A percentile compares a stretch with the other conserved stretches of the same genome.
phyloP scores from a whole-genome alignment of 2,888 invertebrate species.

The Caenorhabditis imperialis region DNA sequence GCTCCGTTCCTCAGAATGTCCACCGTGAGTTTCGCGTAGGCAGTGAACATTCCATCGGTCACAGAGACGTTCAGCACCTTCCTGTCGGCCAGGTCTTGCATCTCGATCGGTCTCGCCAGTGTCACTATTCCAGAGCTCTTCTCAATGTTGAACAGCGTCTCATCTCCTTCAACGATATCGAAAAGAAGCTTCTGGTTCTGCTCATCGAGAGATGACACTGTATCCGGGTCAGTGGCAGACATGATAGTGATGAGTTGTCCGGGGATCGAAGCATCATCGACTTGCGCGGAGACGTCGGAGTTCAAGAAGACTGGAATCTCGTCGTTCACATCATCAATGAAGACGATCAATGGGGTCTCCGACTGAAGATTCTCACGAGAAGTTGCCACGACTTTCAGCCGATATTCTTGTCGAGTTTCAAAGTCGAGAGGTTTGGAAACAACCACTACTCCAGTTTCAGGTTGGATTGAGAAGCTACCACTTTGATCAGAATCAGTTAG shows the following conservation, averaged over 20 bases:
- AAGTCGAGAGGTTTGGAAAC: conserved; percentile 91
- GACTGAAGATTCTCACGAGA: conserved; percentile 89
- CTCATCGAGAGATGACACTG: conserved; percentile 58
- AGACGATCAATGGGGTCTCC: conserved; percentile 81
- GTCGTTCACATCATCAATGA: conserved; percentile 72
- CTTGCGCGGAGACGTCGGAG: conserved; percentile 51
- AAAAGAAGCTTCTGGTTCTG: conserved; percentile 58
- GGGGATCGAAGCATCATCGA: conserved; percentile 58
- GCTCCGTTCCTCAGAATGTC: conserved; percentile 51
- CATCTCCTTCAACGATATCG: conserved; percentile 72
- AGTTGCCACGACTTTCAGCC: conserved; percentile 57
- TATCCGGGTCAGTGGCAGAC: conserved; percentile 66
- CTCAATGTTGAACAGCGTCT: conserved; percentile 68
- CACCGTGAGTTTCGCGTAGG: conserved; percentile 83
- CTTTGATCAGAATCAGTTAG: background rate
- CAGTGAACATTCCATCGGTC: conserved; percentile 94
- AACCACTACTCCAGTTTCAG: conserved; percentile 88
- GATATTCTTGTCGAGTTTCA: conserved; percentile 83
- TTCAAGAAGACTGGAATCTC: conserved; percentile 61
- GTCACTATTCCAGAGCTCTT: conserved; percentile 65
- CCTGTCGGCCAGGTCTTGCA: conserved; percentile 61
- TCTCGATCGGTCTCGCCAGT: conserved; percentile 59
- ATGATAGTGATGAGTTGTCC: conserved; percentile 69
- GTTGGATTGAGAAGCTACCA: conserved; percentile 82
- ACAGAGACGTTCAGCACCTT: conserved; percentile 89